phyloP scores from a whole-genome alignment of 2,888 invertebrate genomes.

The Eupithecia subfuscata region DNA sequence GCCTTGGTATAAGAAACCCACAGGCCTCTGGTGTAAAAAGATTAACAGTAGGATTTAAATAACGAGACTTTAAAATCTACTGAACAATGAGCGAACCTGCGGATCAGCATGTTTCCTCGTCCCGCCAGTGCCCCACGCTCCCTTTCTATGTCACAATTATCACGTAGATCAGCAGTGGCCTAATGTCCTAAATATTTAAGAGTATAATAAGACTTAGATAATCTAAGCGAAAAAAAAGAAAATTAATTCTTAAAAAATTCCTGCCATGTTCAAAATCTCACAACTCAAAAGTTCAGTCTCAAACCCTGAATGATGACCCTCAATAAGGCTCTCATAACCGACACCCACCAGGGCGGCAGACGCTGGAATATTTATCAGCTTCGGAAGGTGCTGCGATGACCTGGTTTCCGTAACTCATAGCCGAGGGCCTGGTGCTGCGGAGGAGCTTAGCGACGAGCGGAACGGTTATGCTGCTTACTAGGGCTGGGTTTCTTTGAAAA shows the following conservation, averaged over 20 bases:
- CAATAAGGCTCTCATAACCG: constrained; percentile 9
- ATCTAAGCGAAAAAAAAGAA: background rate
- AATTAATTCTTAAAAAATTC: background rate
- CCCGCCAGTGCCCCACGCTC: too few relatives aligned
- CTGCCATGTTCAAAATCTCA: background rate
- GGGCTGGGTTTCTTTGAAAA: background rate
- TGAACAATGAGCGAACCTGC: too few relatives aligned
- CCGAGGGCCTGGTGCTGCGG: background rate
- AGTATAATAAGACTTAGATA: background rate
- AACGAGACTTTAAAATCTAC: too few relatives aligned
- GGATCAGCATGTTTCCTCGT: too few relatives aligned
- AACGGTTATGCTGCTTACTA: background rate
- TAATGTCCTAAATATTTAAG: background rate
- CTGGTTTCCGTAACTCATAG: constrained; percentile 37
- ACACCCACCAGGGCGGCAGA: constrained; percentile 6
- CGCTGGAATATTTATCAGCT: constrained; percentile 37
- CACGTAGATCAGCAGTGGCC: too few relatives aligned
- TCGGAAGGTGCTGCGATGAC: constrained; percentile 33
- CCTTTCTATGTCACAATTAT: too few relatives aligned
- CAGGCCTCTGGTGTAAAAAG: too few relatives aligned
- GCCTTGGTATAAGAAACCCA: too few relatives aligned
- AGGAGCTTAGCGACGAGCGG: constrained; percentile 18
- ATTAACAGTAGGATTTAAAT: too few relatives aligned
- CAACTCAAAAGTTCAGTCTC: background rate
- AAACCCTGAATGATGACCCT: background rate